Percentiles rank a stretch among this genome's conserved stretches.
These are phyloP conservation scores for Apomyelois bistriatella DNA, from an alignment of 2,888 invertebrate species.

Conservation along the genomic window DNA sequence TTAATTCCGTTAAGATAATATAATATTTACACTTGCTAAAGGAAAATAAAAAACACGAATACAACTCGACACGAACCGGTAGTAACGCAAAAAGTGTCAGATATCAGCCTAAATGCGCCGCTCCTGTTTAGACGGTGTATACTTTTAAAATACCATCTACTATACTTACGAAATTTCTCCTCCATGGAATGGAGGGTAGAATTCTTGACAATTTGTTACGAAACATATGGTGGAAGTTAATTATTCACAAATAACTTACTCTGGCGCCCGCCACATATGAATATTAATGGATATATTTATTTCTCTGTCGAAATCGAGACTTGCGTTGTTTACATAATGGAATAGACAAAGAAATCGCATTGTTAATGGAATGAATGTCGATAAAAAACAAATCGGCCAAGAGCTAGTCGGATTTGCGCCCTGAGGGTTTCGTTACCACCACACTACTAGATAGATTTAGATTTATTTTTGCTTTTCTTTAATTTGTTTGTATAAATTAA, in stretches of 20 bases:
- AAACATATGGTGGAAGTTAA: neutral
- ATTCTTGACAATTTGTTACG: neutral
- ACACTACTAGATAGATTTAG: too few relatives aligned
- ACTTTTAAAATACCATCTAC: slow-evolving; percentile 23
- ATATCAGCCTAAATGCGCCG: slow-evolving; percentile 32
- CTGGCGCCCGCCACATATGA: neutral
- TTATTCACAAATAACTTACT: slow-evolving; percentile 5
- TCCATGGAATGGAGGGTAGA: neutral
- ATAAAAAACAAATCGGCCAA: too few relatives aligned
- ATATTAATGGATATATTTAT: neutral
- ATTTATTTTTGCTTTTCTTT: too few relatives aligned
- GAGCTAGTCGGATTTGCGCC: too few relatives aligned
- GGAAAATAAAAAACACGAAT: neutral
- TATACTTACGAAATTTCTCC: slow-evolving; percentile 13
- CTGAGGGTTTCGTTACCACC: too few relatives aligned
- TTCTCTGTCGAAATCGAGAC: too few relatives aligned
- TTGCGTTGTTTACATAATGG: too few relatives aligned
- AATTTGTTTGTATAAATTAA: too few relatives aligned
- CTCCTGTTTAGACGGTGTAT: slow-evolving; percentile 17
- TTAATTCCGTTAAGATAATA: too few relatives aligned
- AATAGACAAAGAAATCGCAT: too few relatives aligned
- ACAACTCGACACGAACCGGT: slow-evolving; percentile 1
- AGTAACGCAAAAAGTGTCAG: slow-evolving; percentile 28
- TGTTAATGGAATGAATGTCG: too few relatives aligned
- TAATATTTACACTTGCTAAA: too few relatives aligned